Evolutionary conservation across 2,113 vertebrate species (phyloP).

Genomic region (Carettochelys insculpta): DNA sequence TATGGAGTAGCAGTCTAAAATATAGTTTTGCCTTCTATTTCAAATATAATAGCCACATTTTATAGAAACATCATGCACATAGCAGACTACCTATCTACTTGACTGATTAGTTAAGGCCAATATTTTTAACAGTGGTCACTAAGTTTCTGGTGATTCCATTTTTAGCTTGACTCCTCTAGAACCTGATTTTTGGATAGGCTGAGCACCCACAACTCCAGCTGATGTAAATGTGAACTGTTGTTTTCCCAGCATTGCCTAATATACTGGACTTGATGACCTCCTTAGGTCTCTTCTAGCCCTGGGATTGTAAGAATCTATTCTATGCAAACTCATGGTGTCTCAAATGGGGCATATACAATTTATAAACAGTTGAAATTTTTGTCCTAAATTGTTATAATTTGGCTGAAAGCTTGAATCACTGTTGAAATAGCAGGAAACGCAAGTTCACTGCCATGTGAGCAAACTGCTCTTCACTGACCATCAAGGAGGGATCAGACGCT

Average conservation of each 20-base stretch:
- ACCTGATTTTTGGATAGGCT: neutral
- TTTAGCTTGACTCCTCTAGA: neutral
- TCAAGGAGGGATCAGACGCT: neutral
- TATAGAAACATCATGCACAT: neutral
- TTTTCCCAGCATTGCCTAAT: too few species aligned
- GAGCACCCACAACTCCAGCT: fast-evolving
- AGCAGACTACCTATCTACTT: neutral
- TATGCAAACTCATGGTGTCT: neutral
- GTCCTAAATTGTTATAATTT: neutral
- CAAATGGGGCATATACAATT: neutral
- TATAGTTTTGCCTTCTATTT: neutral
- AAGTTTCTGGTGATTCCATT: neutral
- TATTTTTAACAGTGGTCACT: neutral
- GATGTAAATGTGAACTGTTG: neutral
- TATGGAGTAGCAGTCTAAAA: neutral
- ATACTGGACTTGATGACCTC: too few species aligned
- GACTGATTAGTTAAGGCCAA: neutral
- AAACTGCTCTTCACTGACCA: neutral
- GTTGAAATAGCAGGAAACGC: neutral
- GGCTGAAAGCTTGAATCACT: neutral
- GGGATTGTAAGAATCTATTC: too few species aligned
- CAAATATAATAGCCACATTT: neutral
- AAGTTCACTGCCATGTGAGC: neutral
- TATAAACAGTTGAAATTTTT: neutral
- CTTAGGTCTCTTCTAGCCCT: too few species aligned